These are phyloP conservation scores for Drosophila antonietae DNA, from an alignment of 2,888 invertebrate genomes.

Conservation along the genomic window DNA sequence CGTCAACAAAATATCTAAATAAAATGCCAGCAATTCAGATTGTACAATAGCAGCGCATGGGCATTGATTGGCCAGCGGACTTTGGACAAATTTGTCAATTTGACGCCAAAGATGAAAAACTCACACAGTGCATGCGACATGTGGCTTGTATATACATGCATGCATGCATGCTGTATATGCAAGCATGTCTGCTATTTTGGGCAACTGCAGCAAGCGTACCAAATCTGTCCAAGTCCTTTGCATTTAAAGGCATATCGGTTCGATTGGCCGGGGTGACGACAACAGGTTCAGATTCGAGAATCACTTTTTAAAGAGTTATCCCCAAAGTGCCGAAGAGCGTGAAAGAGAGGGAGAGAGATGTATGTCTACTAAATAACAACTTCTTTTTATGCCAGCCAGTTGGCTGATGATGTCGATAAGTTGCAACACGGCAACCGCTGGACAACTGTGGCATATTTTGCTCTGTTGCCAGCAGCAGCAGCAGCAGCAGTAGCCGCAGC, in stretches of 20 bases:
- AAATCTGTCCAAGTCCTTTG: slow-evolving; percentile 40
- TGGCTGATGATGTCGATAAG: slow-evolving; percentile 49
- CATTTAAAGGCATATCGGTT: slow-evolving; percentile 52
- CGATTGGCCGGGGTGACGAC: neutral
- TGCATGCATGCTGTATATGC: neutral
- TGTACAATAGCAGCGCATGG: slow-evolving; percentile 59
- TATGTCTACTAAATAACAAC: slow-evolving; percentile 22
- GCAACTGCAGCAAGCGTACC: slow-evolving; percentile 32
- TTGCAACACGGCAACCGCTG: slow-evolving; percentile 60
- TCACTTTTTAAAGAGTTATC: slow-evolving; percentile 1
- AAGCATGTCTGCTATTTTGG: slow-evolving; percentile 22
- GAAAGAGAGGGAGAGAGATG: neutral
- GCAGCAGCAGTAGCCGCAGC: slow-evolving; percentile 11
- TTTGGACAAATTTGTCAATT: slow-evolving; percentile 69
- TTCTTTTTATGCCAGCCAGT: slow-evolving; percentile 49
- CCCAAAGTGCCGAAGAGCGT: slow-evolving; percentile 2
- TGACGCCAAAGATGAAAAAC: slow-evolving; percentile 46
- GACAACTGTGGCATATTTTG: slow-evolving; percentile 40
- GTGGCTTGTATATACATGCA: neutral
- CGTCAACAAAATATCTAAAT: slow-evolving; percentile 39
- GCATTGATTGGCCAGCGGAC: slow-evolving; percentile 54
- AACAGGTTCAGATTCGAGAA: slow-evolving; percentile 8
- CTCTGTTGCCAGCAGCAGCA: slow-evolving; percentile 1
- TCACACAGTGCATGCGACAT: slow-evolving; percentile 20
- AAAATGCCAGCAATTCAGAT: slow-evolving; percentile 68